phyloP scores from a whole-genome alignment of 2,113 vertebrate species.

The Bos indicus region DNA sequence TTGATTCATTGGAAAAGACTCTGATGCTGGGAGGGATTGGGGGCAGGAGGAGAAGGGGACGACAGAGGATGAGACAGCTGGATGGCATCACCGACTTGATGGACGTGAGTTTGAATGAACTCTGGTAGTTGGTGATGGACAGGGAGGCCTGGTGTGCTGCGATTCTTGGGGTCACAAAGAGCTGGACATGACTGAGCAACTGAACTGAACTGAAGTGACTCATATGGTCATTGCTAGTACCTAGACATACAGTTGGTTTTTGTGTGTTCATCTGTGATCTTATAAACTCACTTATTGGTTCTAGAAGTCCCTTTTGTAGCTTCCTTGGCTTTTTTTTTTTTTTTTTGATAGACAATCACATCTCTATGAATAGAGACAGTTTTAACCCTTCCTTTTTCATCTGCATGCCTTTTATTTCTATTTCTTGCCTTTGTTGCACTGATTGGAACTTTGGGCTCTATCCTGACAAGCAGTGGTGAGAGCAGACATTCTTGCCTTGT shows the following conservation, averaged over 20 bases:
- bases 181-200: rapidly evolving
- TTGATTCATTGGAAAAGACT: too few species aligned
- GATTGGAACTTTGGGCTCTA: too few species aligned
- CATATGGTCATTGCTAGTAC: not conserved
- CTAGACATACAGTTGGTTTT: not conserved
- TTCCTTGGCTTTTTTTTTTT: not conserved
- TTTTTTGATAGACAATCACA: not conserved
- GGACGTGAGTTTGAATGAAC: too few species aligned
- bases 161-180: too few species aligned
- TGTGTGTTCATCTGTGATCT: not conserved
- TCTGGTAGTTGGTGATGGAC: rapidly evolving
- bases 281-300: not conserved
- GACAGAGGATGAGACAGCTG: too few species aligned
- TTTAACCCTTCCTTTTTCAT: not conserved
- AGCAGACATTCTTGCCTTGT: not conserved
- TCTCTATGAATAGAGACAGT: not conserved
- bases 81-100: rapidly evolving
- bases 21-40: too few species aligned
- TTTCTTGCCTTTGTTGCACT: not conserved
- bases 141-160: too few species aligned
- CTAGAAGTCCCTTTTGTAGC: not conserved
- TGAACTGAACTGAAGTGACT: too few species aligned
- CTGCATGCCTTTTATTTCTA: not conserved
- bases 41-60: too few species aligned
- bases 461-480: not conserved